Evolutionary conservation across 1,140 invertebrate genomes (phyloP), one percentile per base, ranked within the genome.

Genomic region (Penaeus vannamei): DNA sequence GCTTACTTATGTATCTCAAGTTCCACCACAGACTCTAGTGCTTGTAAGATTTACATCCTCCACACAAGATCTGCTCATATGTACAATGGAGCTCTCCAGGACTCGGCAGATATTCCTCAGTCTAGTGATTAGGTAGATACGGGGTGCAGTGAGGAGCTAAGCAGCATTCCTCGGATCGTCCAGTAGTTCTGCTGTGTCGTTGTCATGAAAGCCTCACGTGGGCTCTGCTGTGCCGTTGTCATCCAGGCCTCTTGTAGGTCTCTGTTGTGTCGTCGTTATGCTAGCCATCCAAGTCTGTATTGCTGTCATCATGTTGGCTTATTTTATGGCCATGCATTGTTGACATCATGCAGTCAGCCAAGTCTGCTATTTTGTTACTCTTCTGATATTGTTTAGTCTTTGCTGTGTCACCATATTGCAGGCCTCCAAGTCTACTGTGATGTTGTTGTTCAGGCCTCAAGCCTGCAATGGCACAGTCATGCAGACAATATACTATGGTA

Each of bases 21-120:
- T 86, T 86, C 85, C 85, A 86, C 85, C 85, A 86, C 46, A 80
- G 76, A 86, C 85, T 86, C 85, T 86, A 80, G 69, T 86, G 76
- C 85, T 79, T 72, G 76, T 86, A 86, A 86, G 69, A 80, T 86
- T 86, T 86, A 60, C 85, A 86, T 86, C 85, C 53, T 85, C 83
- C 61, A 66, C 61, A 61, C 60, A 80, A 86, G 85, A 86, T 86
- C 85, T 86, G 85, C 85, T 86, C 85, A 86, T 76, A 79, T 80
- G 85, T 86, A 86, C 85, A 86, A 86, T 86, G 69, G 85, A 86
- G 85, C 85, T 86, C 69, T 86, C 76, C 85, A 86, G 72, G 85
- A 79, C 85, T 86, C 85, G 79, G 53, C 76, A 79, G 76, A 79
- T 86, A 86, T 86, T 86, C 85, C 85, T 86, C 85, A 86, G 85